Percentiles rank a stretch among this genome's conserved stretches.
These are phyloP conservation scores for Clanis bilineata DNA, from an alignment of 2,888 invertebrate genomes.

Conservation along the genomic window DNA sequence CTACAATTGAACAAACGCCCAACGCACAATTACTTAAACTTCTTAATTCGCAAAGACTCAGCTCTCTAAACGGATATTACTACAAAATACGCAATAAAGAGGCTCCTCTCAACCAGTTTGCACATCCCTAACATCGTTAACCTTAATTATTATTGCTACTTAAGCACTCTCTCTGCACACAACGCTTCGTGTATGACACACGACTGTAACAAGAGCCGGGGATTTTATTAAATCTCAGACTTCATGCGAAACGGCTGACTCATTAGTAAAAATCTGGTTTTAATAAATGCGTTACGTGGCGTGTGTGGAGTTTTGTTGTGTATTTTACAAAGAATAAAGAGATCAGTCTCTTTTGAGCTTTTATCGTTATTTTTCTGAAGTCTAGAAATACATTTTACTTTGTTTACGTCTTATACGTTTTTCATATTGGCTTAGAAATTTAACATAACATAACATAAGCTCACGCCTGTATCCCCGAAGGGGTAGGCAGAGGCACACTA, in stretches of 20 bases:
- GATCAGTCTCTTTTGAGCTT: not conserved
- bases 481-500: too few relatives aligned
- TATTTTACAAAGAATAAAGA: not conserved
- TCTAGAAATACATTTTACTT: too few relatives aligned
- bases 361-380: too few relatives aligned
- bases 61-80: constrained; percentile 66
- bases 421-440: too few relatives aligned
- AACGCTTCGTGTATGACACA: constrained; percentile 38
- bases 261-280: constrained; percentile 14
- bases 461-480: too few relatives aligned
- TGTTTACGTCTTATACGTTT: too few relatives aligned
- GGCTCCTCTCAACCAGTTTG: constrained; percentile 66
- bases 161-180: constrained; percentile 48
- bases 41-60: constrained; percentile 62
- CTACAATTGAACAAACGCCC: constrained; percentile 34
- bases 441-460: too few relatives aligned
- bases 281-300: constrained; percentile 1
- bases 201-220: constrained; percentile 27
- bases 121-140: constrained; percentile 69
- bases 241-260: constrained; percentile 3
- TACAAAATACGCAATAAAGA: constrained; percentile 71
- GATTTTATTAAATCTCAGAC: constrained; percentile 11
- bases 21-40: constrained; percentile 59
- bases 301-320: not conserved
- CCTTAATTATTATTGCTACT: constrained; percentile 74